phyloP scores from a whole-genome alignment of 2,797 vertebrate genomes.

The Myotis daubentonii region DNA sequence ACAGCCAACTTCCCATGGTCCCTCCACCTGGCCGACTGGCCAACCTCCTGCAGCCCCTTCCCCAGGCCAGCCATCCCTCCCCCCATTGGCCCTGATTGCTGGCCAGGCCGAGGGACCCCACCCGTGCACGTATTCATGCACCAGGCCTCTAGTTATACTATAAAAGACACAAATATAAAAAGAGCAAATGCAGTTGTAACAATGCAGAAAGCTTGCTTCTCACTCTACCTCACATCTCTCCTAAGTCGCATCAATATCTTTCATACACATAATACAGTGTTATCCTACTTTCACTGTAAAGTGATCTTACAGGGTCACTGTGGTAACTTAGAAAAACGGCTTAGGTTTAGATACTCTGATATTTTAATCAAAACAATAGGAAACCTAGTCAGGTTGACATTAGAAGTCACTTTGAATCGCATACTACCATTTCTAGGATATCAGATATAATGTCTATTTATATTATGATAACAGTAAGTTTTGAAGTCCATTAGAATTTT shows the following conservation, averaged over 20 bases:
- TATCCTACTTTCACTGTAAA: conserved; percentile 52
- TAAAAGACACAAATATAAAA: conserved; percentile 25
- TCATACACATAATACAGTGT: neutral
- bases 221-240: neutral
- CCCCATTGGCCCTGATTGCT: no score
- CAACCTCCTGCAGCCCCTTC: no score
- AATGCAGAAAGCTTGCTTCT: neutral
- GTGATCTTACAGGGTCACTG: conserved; percentile 40
- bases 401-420: conserved; percentile 55
- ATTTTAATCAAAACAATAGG: conserved; percentile 62
- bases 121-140: no score
- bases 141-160: neutral
- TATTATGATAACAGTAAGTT: conserved; percentile 47
- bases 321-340: conserved; percentile 61
- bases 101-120: no score
- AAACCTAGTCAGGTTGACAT: conserved; percentile 7
- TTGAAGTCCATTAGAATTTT: conserved; percentile 36
- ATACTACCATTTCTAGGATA: conserved; percentile 14
- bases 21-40: no score
- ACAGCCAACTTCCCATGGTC: no score
- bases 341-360: conserved; percentile 52
- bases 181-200: neutral
- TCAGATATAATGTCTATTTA: conserved; percentile 27
- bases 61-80: no score
- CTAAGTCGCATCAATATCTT: neutral